These are phyloP conservation scores for Dromococcyx pavoninus DNA, from an alignment of 2,797 vertebrate species.

Conservation along the genomic window DNA sequence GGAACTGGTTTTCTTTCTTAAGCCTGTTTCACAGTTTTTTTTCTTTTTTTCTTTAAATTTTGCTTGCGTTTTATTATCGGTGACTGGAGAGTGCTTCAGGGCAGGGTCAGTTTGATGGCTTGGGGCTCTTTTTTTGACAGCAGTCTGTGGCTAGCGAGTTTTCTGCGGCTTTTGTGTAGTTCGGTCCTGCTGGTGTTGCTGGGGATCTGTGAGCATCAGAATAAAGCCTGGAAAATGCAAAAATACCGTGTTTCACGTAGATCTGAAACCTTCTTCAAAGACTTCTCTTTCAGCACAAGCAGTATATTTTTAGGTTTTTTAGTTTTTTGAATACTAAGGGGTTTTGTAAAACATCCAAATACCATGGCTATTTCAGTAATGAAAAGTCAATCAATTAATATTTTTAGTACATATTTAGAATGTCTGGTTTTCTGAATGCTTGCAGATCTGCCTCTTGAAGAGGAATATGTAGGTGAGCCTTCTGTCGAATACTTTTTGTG, in stretches of 20 bases:
- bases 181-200: neutral
- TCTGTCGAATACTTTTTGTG: neutral
- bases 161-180: neutral
- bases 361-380: neutral
- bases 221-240: neutral
- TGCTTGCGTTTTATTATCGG: neutral
- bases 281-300: neutral
- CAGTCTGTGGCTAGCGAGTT: neutral
- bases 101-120: neutral
- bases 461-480: conserved; percentile 11
- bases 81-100: neutral
- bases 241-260: neutral
- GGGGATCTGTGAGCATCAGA: neutral
- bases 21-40: no score
- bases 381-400: neutral
- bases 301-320: neutral
- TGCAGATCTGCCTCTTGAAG: neutral
- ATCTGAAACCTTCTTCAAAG: neutral
- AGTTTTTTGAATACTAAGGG: neutral
- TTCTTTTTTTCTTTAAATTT: neutral
- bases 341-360: neutral
- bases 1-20: neutral
- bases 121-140: neutral
- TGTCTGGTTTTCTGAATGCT: neutral
- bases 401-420: neutral